Evolutionary conservation across 2,888 invertebrate species (phyloP), one percentile per base, ranked within the genome.

Genomic region (Ischnus inquisitorius): DNA sequence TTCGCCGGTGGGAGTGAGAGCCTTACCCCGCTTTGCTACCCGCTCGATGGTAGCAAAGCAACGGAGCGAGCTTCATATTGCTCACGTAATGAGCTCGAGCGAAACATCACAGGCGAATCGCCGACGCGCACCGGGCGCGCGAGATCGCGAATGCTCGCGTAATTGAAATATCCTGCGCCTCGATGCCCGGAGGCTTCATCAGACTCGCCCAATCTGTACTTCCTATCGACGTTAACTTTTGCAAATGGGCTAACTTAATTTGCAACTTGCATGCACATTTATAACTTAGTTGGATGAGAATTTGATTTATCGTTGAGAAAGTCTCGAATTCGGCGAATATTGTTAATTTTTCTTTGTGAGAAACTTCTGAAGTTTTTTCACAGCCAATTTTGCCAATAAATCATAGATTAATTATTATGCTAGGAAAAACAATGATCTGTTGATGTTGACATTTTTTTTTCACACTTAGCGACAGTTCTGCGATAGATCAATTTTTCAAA

Each of bases 81-180:
- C 83, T 80, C 83, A 39, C 76, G 83, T 77, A 83, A 83, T 83
- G 80, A 83, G 79, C 80, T 74, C 48, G 72, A 77, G 25, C 77
- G 54, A 71, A 79, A 84, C 83, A 83, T 83, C 84, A 81, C 62
- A 81, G 74, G 81, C 80, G 68, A 84, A 81, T 74, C 34, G 84
- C 81, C 84, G 84, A 80, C 82, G 72, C 78, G 64, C 83, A 39
- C 8, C 39, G 16, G 39, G 60, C 46, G 60, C 60, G 74, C 60
- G 46, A 22, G 90, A 54, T 54, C 54, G 54, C 54, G 22, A 54
- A 54, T 12, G 12, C 10, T 86, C 89, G 87, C 88, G 91, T 92
- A 92, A 92, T 92, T 92, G 91, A 92, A 92, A 92, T 88, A 89
- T 89, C 89, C 87, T 62, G 67, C 46, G n/a, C 28, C 22, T 46